Base-by-base conservation (phyloP, 2,888 invertebrate species). In the Pachliopta kotzebuea region DNA sequence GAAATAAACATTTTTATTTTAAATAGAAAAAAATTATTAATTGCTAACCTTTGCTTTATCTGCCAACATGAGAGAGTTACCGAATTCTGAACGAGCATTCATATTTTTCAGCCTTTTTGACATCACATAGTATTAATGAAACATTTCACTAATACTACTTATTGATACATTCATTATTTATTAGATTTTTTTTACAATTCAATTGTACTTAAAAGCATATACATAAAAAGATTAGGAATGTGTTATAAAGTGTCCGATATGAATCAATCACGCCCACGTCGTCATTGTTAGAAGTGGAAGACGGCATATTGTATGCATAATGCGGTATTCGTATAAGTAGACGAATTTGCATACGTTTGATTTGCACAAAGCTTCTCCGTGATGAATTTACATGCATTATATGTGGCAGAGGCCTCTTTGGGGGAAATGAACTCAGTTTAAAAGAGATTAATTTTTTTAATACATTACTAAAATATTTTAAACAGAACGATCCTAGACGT, bases 251-350 rank as follows among this genome's bases (percentile, higher is more conserved):
- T 54, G 42, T 50, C 18, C 21, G 29, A 61, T 45, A 54, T 54
- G 45, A 37, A 56, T 55, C 57, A 29, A 60, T 60, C 56, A 57
- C 65, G 53, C 65, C 65, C 53, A 65, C 65, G 31, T 20, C 53
- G 45, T 45, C 57, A 57, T 65, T 65, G 65, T 65, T 60, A 37
- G 21, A 29, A 26, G n/a, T 23, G 50, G 23, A 56, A 62, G 57
- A 61, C 21, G 31, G 20, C n/a, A 20, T 29, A 37, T 56, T 62
- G 59, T 50, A 63, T 59, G 63, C 55, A 59, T 59, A 63, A 63
- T 63, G 54, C 21, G 58, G 42, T 49, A 59, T 20, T 20, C 21
- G 58, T 54, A 59, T 59, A 59, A 55, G 56, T 49, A 26, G 29
- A 42, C 49, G 14, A 21, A 65, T 65, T 60, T 60, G 65, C 52